phyloP scores from a whole-genome alignment of 2,888 invertebrate species.

The Dioctria rufipes region DNA sequence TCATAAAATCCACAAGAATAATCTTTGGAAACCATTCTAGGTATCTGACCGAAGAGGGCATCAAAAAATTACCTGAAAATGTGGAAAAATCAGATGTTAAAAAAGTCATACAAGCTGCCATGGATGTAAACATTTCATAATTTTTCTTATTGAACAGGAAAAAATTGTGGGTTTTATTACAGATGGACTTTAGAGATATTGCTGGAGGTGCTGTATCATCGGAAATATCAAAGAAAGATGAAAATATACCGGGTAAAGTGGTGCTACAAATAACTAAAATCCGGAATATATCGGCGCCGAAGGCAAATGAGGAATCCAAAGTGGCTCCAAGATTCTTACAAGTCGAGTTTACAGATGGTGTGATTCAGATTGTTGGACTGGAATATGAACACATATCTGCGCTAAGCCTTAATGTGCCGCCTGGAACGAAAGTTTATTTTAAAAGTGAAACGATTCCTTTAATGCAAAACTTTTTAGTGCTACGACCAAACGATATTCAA shows the following conservation, averaged over 20 bases:
- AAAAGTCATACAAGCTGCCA: slow-evolving; percentile 77
- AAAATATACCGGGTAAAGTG: slow-evolving; percentile 74
- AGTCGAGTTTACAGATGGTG: slow-evolving; percentile 88
- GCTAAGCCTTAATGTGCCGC: slow-evolving; percentile 87
- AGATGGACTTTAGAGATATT: slow-evolving; percentile 83
- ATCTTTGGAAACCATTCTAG: slow-evolving; percentile 72
- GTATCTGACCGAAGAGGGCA: slow-evolving; percentile 82
- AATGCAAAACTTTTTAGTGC: slow-evolving; percentile 82
- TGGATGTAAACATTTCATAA: slow-evolving; percentile 77
- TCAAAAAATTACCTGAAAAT: slow-evolving; percentile 78
- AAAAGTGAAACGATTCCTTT: slow-evolving; percentile 74
- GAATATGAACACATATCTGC: slow-evolving; percentile 82
- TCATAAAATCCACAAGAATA: not conserved
- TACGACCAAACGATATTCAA: slow-evolving; percentile 79
- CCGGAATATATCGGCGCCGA: slow-evolving; percentile 91
- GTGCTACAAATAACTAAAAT: slow-evolving; percentile 91
- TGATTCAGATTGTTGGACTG: slow-evolving; percentile 82
- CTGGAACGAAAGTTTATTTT: slow-evolving; percentile 86
- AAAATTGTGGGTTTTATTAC: slow-evolving; percentile 18
- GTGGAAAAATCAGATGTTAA: slow-evolving; percentile 77
- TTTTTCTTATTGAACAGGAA: not conserved
- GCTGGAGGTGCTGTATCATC: slow-evolving; percentile 83
- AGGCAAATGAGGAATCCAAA: slow-evolving; percentile 88
- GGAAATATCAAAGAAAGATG: slow-evolving; percentile 76
- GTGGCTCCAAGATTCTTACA: slow-evolving; percentile 88